These are phyloP conservation scores for Argya squamiceps DNA, from an alignment of 2,797 vertebrate species.

Conservation along the genomic window DNA sequence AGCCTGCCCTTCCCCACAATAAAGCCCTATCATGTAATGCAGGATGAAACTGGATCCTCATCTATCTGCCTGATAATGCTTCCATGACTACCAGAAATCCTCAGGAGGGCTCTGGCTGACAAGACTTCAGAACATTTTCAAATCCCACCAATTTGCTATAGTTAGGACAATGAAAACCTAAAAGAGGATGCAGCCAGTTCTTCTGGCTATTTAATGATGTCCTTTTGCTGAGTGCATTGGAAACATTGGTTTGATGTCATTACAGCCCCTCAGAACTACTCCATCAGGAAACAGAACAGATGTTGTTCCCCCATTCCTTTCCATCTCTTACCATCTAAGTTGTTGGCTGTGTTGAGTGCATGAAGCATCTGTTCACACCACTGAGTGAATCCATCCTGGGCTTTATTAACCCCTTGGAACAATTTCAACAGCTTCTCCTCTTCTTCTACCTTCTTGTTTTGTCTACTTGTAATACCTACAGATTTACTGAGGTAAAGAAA, in stretches of 20 bases:
- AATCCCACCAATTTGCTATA: not conserved
- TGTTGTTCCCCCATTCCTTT: not conserved
- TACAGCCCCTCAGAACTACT: not conserved
- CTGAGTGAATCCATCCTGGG: constrained; percentile 95
- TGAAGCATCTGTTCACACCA: constrained; percentile 99
- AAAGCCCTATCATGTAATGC: not conserved
- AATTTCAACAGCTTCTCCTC: constrained; percentile 97
- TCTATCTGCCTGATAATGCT: not conserved
- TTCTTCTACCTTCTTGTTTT: constrained; percentile 94
- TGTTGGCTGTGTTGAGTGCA: constrained; percentile 97
- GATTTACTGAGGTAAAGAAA: constrained; percentile 86
- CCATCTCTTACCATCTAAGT: constrained; percentile 91
- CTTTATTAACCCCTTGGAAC: constrained; percentile 95
- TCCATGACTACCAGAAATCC: not conserved
- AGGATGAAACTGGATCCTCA: not conserved
- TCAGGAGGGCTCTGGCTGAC: not conserved
- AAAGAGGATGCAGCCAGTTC: not conserved
- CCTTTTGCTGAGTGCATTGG: not conserved
- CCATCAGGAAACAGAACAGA: not conserved
- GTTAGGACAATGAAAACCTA: not conserved
- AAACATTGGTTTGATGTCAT: not conserved
- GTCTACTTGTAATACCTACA: constrained; percentile 85
- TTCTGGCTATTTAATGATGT: not conserved
- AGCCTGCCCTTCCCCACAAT: not conserved
- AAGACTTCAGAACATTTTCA: not conserved